Evolutionary conservation across 2,797 vertebrate species (phyloP).

Genomic region (Sebastes paucispinis): DNA sequence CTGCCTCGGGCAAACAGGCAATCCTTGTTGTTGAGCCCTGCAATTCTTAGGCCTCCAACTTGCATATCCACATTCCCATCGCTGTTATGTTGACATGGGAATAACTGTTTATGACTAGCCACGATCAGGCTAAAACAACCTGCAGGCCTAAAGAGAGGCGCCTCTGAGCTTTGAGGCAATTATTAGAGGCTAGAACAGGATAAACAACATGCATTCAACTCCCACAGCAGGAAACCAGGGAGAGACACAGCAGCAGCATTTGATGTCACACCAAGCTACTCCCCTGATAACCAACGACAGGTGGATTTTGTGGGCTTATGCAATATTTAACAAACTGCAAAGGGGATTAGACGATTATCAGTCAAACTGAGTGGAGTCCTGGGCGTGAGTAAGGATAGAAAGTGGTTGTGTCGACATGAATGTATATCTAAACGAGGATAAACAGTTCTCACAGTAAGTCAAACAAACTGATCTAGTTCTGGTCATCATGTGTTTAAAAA

Average conservation of each 20-base stretch:
- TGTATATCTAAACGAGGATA: background rate
- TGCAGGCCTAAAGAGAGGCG: background rate
- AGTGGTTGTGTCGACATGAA: background rate
- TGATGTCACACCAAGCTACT: background rate
- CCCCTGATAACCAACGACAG: conserved; percentile 12
- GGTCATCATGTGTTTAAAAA: background rate
- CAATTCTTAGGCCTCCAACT: background rate
- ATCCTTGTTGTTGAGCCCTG: no score
- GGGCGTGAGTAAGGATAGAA: background rate
- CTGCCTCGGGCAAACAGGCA: no score
- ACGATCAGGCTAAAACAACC: background rate
- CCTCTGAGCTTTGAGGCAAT: background rate
- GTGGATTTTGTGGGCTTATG: background rate
- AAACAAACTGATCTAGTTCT: background rate
- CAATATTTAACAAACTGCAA: conserved; percentile 36
- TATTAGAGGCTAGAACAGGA: background rate
- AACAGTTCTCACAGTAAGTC: background rate
- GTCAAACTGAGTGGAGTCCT: conserved; percentile 1
- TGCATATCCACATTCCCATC: background rate
- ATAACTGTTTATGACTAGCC: background rate
- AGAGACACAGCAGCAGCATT: background rate
- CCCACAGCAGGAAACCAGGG: background rate
- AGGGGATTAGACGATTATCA: conserved; percentile 36
- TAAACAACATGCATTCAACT: background rate
- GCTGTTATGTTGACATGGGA: background rate